These are phyloP conservation scores for Sandelia bainsii DNA, from an alignment of 2,797 vertebrate species.

Conservation along the genomic window DNA sequence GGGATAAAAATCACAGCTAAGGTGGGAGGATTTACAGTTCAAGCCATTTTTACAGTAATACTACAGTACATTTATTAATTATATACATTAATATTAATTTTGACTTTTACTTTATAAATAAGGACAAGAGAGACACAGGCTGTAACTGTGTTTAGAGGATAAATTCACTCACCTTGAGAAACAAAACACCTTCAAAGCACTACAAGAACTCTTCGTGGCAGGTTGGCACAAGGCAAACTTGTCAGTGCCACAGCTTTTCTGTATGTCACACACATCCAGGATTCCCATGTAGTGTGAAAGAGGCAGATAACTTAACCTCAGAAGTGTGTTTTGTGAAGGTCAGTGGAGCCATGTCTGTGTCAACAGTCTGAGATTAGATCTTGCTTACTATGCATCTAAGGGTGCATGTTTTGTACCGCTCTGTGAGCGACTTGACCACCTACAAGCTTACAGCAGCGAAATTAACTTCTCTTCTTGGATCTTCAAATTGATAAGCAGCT, in stretches of 20 bases:
- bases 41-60: background rate
- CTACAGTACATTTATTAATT: background rate
- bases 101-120: background rate
- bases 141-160: background rate
- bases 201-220: background rate
- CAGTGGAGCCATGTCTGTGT: background rate
- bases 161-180: slow-evolving; percentile 19
- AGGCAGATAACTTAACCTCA: background rate
- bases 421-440: slow-evolving; percentile 5
- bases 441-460: slow-evolving; percentile 5
- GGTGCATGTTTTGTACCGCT: background rate
- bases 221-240: background rate
- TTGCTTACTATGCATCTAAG: background rate
- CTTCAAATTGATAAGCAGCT: background rate
- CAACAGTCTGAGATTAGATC: slow-evolving; percentile 33
- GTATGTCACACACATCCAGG: background rate
- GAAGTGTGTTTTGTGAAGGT: slow-evolving; percentile 1
- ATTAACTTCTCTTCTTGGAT: background rate
- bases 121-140: too few species aligned
- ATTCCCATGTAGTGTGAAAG: background rate
- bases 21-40: background rate
- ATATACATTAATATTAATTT: background rate
- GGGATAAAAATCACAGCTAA: background rate
- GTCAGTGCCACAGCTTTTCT: background rate
- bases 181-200: slow-evolving; percentile 20